phyloP scores from a whole-genome alignment of 2,113 vertebrate genomes.

The Noctilio leporinus region DNA sequence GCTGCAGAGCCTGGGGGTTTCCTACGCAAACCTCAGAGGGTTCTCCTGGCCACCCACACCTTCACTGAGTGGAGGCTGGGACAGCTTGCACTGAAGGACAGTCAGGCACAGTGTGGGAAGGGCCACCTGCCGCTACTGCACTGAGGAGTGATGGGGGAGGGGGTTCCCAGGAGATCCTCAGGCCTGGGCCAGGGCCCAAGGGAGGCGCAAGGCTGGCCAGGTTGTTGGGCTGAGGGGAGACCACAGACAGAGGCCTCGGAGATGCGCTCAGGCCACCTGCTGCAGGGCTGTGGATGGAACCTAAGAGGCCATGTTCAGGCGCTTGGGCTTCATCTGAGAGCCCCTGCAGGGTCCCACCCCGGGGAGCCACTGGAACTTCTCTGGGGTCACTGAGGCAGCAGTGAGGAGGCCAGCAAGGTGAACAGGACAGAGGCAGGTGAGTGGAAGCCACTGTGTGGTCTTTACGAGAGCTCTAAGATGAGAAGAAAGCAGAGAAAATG shows the following conservation, averaged over 20 bases:
- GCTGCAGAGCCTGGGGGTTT: not conserved
- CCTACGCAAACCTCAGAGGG: not conserved
- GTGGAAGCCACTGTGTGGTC: not conserved
- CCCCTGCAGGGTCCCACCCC: not conserved
- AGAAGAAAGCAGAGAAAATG: not conserved
- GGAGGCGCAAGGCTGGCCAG: not conserved
- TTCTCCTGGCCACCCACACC: not conserved
- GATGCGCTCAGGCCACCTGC: not conserved
- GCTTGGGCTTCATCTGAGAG: not conserved
- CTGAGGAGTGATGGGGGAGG: not conserved
- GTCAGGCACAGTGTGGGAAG: not conserved
- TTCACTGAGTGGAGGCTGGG: not conserved
- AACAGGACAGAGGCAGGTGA: not conserved
- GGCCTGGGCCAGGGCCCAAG: not conserved
- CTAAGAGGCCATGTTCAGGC: not conserved
- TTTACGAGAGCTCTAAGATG: not conserved
- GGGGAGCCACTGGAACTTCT: not conserved
- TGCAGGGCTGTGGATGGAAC: not conserved
- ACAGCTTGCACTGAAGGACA: not conserved
- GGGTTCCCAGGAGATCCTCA: not conserved
- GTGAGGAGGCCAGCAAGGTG: not conserved
- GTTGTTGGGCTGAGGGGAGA: not conserved
- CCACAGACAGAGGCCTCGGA: not conserved
- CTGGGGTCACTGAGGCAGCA: not conserved
- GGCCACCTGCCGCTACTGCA: not conserved